A percentile compares a stretch with the other conserved stretches of the same genome.
phyloP scores from a whole-genome alignment of 2,888 invertebrate species.

The Cheiracanthium punctorium region DNA sequence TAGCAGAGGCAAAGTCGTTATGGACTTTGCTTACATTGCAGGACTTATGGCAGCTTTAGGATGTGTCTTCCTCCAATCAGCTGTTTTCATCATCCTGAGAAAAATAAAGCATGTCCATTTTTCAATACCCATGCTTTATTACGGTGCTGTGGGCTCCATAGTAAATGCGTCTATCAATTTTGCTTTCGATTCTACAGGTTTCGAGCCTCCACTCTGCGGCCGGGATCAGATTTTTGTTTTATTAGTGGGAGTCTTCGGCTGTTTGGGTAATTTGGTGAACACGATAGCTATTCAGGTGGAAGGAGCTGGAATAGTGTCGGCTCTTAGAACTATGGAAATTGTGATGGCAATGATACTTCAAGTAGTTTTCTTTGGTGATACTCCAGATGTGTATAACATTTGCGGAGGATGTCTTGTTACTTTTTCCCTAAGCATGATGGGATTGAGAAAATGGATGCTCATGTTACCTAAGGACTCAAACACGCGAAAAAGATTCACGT shows the following conservation, averaged over 20 bases:
- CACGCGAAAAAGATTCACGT: slow-evolving; percentile 10
- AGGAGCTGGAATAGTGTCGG: slow-evolving; percentile 94
- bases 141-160: slow-evolving; percentile 84
- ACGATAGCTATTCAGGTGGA: slow-evolving; percentile 92
- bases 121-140: slow-evolving; percentile 92
- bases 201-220: slow-evolving; percentile 89
- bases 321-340: slow-evolving; percentile 90
- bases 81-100: slow-evolving; percentile 89
- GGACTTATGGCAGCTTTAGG: slow-evolving; percentile 85
- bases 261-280: slow-evolving; percentile 78
- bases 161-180: slow-evolving; percentile 80
- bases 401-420: slow-evolving; percentile 90
- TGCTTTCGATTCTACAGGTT: slow-evolving; percentile 84
- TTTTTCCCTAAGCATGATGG: slow-evolving; percentile 88
- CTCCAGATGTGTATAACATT: slow-evolving; percentile 88
- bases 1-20: neutral
- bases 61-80: slow-evolving; percentile 81
- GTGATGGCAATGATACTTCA: slow-evolving; percentile 95
- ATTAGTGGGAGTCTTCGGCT: slow-evolving; percentile 72
- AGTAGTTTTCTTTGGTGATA: slow-evolving; percentile 89
- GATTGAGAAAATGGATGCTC: slow-evolving; percentile 89
- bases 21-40: slow-evolving; percentile 78
- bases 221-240: slow-evolving; percentile 87
- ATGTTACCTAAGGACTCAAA: slow-evolving; percentile 81
- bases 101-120: slow-evolving; percentile 91